Base-by-base conservation (phyloP, 2,113 vertebrate species). In the Epinephelus cyanopodus region DNA sequence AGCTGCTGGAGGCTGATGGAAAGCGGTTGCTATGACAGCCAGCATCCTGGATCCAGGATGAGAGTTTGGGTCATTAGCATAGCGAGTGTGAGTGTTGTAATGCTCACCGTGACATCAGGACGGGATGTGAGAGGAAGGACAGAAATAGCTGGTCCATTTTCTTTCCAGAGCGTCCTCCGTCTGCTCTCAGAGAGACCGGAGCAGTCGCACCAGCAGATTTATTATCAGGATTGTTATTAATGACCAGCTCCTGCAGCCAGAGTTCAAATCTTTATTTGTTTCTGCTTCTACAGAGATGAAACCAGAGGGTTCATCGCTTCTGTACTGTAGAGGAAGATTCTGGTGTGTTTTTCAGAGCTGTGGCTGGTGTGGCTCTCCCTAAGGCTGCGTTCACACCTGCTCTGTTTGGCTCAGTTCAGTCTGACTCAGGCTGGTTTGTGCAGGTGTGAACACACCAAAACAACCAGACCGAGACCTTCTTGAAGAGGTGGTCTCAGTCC, bases 1-100 rank as follows among this genome's bases (percentile, higher is more conserved):
- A 73, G 75, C 56, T 1, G 63, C 79, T 71, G 63, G 74, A 68
- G 58, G 53, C 48, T 56, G 86, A 82, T 66, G 74, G 74, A n/a
- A 76, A 52, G 39, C 21, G 21, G 82, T 85, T 88, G 79, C 83
- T 58, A 82, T 85, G 83, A 79, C 82, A 85, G 71, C 75, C 61
- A 79, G 60, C 33, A 57, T 82, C 70, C 42, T 17, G 71, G 74
- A 72, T 60, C 29, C 70, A 50, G 74, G 70, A 75, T 76, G 66
- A 63, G 86, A 71, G 83, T 89, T 82, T 65, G 78, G 69, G 78
- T 72, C 19, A 72, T 84, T 82, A 62, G 61, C 74, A 79, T 73
- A 67, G 81, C 1, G 8, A 75, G 47, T 56, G 80, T 53, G 57
- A 77, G 63, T 17, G 56, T 37, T 71, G 74, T 64, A 33, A 58